Evolutionary conservation across 1,140 invertebrate genomes (phyloP), one percentile per base, ranked within the genome.

Genomic region (Elysia chlorotica): DNA sequence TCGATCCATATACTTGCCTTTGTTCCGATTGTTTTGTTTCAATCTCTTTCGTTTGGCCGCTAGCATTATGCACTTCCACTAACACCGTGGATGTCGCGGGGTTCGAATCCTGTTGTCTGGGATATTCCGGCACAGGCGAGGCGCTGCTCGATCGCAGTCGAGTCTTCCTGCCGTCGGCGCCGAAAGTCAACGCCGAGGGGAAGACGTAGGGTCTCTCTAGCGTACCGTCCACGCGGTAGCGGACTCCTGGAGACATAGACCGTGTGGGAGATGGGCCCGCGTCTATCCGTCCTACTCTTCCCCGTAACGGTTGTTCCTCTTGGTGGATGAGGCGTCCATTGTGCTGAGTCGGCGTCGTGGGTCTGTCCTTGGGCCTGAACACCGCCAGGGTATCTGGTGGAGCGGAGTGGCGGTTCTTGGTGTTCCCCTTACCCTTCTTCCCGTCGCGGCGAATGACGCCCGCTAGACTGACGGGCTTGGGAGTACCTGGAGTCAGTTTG

Each of bases 181-280:
- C 65, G 41, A 67, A 67, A 30, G 65, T 67, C 14, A 67, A 30
- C 1, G 41, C 65, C 4, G 65, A 38, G 28, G 65, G 65, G 35
- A 67, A 67, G 2, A 67, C 65, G 48, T 67, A 67, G 1, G 65
- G 65, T 21, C 56, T 67, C 25, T 67, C 65, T 19, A 67, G 48
- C 17, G 65, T 67, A 1, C 65, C 65, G 28, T 67, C 65, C 5
- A 33, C 5, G 2, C 65, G 38, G 30, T 67, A 67, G 17, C 28
- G 30, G 48, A 67, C 65, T 21, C 41, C 65, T 4, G 31, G 41
- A n/a, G n/a, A n/a, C n/a, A n/a, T n/a, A n/a, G n/a, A n/a, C n/a
- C n/a, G n/a, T n/a, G n/a, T n/a, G n/a, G n/a, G n/a, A n/a, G n/a
- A n/a, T n/a, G n/a, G n/a, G n/a, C n/a, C n/a, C n/a, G n/a, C n/a